A percentile compares a stretch with the other conserved stretches of the same genome.
Conservation (phyloP, 2,888 invertebrate genomes). For the Ariolimax columbianus region DNA sequence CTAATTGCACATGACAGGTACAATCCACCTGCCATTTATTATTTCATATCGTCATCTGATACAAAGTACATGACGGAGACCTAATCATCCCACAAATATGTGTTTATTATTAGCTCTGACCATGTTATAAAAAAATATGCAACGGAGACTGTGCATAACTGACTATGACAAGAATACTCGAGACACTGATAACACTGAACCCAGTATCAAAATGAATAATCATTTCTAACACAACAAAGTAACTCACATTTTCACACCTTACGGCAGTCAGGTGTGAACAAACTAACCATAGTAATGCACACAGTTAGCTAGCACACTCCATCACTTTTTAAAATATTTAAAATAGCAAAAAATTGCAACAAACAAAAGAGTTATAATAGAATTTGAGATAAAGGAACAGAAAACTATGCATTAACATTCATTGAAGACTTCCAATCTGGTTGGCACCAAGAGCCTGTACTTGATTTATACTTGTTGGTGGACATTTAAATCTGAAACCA, state of each 20-base stretch:
- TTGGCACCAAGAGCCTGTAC: not conserved
- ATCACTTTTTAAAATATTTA: not conserved
- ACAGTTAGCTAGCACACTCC: not conserved
- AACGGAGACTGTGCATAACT: too few species aligned
- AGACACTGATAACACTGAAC: too few species aligned
- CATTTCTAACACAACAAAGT: not conserved
- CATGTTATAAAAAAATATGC: too few species aligned
- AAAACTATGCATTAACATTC: not conserved
- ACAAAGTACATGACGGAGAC: too few species aligned
- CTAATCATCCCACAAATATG: too few species aligned
- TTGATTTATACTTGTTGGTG: not conserved
- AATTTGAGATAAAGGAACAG: not conserved
- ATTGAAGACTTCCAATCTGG: conserved; percentile 21
- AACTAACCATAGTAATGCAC: not conserved
- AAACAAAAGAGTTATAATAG: not conserved
- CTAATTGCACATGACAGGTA: too few species aligned
- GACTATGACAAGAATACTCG: too few species aligned
- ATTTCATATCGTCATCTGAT: too few species aligned
- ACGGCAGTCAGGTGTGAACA: too few species aligned
- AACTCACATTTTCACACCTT: not conserved
- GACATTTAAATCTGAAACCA: not conserved
- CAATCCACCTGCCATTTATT: too few species aligned
- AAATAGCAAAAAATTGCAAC: not conserved
- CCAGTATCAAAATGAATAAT: too few species aligned
- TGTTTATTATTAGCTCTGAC: too few species aligned